phyloP scores from a whole-genome alignment of 2,888 invertebrate species.

The Saturnia pavonia region DNA sequence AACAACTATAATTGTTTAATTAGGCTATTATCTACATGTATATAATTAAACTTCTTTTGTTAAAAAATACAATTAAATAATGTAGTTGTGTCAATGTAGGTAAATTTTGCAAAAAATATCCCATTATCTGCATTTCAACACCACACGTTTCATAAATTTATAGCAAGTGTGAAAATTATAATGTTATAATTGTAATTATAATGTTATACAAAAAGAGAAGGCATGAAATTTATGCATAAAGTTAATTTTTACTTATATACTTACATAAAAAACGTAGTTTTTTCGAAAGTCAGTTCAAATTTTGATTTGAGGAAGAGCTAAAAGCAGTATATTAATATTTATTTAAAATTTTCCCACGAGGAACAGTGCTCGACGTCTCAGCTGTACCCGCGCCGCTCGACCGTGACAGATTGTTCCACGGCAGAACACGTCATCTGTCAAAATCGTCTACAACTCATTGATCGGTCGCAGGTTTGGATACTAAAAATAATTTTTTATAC shows the following conservation, averaged over 20 bases:
- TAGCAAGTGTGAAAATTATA: not conserved
- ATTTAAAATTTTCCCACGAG: slow-evolving; percentile 53
- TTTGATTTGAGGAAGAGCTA: not conserved
- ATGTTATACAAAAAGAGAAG: too few species aligned
- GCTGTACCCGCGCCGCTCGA: slow-evolving; percentile 28
- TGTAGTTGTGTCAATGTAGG: too few species aligned
- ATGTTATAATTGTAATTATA: not conserved
- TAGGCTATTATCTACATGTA: too few species aligned
- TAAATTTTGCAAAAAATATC: too few species aligned
- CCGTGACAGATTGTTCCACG: slow-evolving; percentile 63
- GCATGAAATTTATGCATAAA: not conserved
- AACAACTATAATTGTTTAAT: too few species aligned
- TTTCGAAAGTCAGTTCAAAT: not conserved
- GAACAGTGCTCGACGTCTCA: slow-evolving; percentile 43
- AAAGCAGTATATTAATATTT: slow-evolving; percentile 18
- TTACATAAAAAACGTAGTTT: not conserved
- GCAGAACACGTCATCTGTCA: slow-evolving; percentile 61
- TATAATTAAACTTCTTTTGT: too few species aligned
- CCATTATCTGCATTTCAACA: too few species aligned
- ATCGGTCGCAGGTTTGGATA: slow-evolving; percentile 42
- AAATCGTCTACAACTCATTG: slow-evolving; percentile 45
- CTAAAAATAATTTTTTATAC: not conserved
- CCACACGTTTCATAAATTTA: not conserved
- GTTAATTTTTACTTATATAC: not conserved
- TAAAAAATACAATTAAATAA: too few species aligned